Evolutionary conservation across 1,140 invertebrate genomes (phyloP), one percentile per base, ranked within the genome.

Genomic region (Spodoptera litura): DNA sequence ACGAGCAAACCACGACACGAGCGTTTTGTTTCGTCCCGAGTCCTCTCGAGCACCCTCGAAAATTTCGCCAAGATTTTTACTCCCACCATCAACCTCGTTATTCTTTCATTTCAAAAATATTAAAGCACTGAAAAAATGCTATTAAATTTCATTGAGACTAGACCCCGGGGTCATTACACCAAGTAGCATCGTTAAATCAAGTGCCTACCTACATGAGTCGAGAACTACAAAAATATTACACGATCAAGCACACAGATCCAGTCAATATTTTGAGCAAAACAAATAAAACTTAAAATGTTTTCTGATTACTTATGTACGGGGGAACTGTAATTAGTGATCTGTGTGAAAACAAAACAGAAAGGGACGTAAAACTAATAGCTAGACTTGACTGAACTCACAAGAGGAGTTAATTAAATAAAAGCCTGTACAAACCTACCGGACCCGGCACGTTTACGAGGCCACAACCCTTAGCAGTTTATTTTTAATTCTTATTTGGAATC

Each of bases 401-500:
- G 61, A 53, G 74, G 62, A 68, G 74, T 77, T 66, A 77, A 77
- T 77, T 66, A 77, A 77, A 77, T 68, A 64, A 75, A 68, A 52
- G 74, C 49, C 38, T 66, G 74, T 75, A 62, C 27, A 68, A 77
- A 55, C 74, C 51, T 44, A 68, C 52, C 25, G 74, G 25, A 68
- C 52, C 61, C 74, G 25, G 44, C 55, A 56, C 74, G 61, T 77
- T 77, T 58, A 77, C 53, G 73, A 66, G 61, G 52, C 74, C 61
- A 58, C 62, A 68, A 70, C 64, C 64, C 78, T 80, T 80, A 56
- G 51, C 78, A 58, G 78, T 80, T 80, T 80, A 80, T 83, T 82
- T 84, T 80, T 81, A 80, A 81, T 86, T 82, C 81, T 82, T 83
- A 83, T 84, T 83, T 83, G 66, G 81, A 83, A 82, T 80, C 82